Percentiles rank a stretch among this genome's conserved stretches.
phyloP scores from a whole-genome alignment of 2,797 vertebrate genomes.

The Euphonia xanthogaster region DNA sequence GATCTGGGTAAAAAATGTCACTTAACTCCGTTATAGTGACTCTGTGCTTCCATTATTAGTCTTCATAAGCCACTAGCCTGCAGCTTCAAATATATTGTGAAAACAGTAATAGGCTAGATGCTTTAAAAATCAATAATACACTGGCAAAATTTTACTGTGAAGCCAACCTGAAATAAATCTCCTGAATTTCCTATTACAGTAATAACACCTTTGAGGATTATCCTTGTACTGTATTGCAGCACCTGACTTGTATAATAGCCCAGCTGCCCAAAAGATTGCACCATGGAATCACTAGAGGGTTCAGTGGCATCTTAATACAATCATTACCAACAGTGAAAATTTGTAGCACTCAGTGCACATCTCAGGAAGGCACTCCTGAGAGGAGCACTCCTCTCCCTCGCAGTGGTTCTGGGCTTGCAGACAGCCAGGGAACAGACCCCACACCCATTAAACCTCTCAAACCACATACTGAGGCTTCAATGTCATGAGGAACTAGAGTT shows the following conservation, averaged over 20 bases:
- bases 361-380: background rate
- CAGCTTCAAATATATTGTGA: background rate
- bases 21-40: background rate
- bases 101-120: background rate
- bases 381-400: background rate
- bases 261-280: background rate
- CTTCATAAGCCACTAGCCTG: background rate
- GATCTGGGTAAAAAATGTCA: background rate
- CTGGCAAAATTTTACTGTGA: background rate
- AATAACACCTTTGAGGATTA: background rate
- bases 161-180: background rate
- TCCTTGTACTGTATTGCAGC: background rate
- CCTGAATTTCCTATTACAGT: background rate
- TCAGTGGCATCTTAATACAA: background rate
- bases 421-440: background rate
- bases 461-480: background rate
- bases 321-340: background rate
- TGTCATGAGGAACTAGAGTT: background rate
- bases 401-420: background rate
- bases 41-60: background rate
- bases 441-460: background rate
- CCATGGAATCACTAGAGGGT: background rate
- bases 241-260: background rate
- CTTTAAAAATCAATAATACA: background rate
- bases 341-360: accelerated